Evolutionary conservation across 2,888 invertebrate species (phyloP).

Genomic region (Euphydryas editha): DNA sequence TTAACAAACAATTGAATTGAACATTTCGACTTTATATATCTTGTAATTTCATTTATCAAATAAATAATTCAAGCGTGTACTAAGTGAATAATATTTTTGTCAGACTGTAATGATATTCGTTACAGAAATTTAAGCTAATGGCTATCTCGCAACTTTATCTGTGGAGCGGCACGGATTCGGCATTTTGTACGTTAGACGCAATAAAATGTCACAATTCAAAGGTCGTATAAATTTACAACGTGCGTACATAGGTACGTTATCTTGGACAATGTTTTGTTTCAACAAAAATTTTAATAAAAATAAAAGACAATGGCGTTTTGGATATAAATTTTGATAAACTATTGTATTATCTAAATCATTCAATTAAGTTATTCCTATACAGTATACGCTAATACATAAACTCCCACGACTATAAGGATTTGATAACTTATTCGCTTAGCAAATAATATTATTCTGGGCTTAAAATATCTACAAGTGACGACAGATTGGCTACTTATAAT

Average conservation of each 20-base stretch:
- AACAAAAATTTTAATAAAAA: neutral
- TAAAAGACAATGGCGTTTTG: neutral
- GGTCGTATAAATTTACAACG: slow-evolving; percentile 51
- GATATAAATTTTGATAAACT: neutral
- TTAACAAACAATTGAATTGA: neutral
- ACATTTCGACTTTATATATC: neutral
- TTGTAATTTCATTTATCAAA: neutral
- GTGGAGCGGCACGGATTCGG: slow-evolving; percentile 68
- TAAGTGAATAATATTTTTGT: slow-evolving; percentile 23
- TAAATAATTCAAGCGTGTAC: slow-evolving; percentile 14
- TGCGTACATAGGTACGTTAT: slow-evolving; percentile 15
- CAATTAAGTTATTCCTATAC: no score
- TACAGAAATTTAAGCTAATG: slow-evolving; percentile 46
- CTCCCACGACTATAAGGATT: neutral
- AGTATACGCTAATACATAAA: no score
- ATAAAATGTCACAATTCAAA: slow-evolving; percentile 68
- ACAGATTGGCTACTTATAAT: no score
- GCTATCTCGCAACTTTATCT: slow-evolving; percentile 52
- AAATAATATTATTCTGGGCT: neutral
- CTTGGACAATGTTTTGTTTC: neutral
- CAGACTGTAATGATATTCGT: slow-evolving; percentile 40
- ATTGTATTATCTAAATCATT: no score
- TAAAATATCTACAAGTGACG: neutral
- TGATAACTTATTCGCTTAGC: neutral
- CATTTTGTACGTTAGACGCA: slow-evolving; percentile 68